Conservation (phyloP, 2,888 invertebrate genomes). For the Paralinhomoeus sp. region DNA sequence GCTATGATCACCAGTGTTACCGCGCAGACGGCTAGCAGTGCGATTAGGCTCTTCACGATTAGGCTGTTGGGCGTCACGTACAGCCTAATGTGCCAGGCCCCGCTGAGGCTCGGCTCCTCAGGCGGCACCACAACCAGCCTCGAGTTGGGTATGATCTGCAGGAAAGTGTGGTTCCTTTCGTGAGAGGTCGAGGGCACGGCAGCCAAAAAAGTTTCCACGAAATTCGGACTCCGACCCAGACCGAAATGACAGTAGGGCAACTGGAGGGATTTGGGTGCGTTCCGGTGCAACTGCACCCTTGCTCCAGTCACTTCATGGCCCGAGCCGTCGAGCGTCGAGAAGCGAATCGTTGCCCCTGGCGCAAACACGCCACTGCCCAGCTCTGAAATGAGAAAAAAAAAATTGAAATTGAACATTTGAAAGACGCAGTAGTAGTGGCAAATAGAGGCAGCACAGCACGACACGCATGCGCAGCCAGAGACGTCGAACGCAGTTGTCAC, state of each 20-base stretch:
- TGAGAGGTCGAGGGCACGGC: conserved; percentile 32
- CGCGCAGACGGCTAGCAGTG: conserved; percentile 14
- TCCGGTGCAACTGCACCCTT: conserved; percentile 58
- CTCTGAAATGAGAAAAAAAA: neutral
- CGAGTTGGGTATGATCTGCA: conserved; percentile 59
- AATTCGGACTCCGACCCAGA: conserved; percentile 88
- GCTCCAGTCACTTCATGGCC: neutral
- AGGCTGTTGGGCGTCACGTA: conserved; percentile 22
- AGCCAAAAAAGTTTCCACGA: conserved; percentile 65
- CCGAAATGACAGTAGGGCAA: conserved; percentile 87
- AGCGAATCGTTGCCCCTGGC: neutral
- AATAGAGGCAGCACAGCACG: no score
- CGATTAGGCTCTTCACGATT: conserved; percentile 14
- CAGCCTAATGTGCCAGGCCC: conserved; percentile 17
- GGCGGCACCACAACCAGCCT: conserved; percentile 85
- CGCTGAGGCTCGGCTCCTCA: conserved; percentile 18
- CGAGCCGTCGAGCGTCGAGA: neutral
- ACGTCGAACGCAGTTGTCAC: no score
- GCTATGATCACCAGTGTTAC: conserved; percentile 17
- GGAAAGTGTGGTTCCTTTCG: neutral
- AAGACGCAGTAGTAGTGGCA: neutral
- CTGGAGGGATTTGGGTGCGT: conserved; percentile 72
- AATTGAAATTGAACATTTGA: neutral
- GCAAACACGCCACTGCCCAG: neutral
- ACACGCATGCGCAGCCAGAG: no score